These are phyloP conservation scores for Drosophila ezoana DNA, from an alignment of 2,888 invertebrate genomes.

Conservation along the genomic window DNA sequence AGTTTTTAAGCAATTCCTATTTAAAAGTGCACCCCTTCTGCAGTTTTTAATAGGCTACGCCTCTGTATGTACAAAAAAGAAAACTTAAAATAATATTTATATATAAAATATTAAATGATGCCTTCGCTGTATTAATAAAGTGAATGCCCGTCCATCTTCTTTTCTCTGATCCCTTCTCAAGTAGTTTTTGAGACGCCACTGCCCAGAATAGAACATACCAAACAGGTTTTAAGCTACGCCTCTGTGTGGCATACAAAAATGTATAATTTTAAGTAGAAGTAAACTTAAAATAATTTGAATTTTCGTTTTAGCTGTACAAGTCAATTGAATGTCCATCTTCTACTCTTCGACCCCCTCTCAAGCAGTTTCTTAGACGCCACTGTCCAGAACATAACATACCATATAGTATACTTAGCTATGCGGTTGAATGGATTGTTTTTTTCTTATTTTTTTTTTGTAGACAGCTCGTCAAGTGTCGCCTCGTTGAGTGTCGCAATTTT, in stretches of 20 bases:
- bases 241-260: too few species aligned
- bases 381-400: slow-evolving; percentile 16
- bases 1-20: too few species aligned
- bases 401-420: slow-evolving; percentile 23
- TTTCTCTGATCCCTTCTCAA: neutral
- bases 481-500: slow-evolving; percentile 59
- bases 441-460: slow-evolving; percentile 40
- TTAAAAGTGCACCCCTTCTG: too few species aligned
- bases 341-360: neutral
- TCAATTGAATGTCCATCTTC: too few species aligned
- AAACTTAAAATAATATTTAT: neutral
- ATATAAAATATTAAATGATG: too few species aligned
- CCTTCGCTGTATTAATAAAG: neutral
- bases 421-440: slow-evolving; percentile 29
- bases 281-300: too few species aligned
- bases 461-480: slow-evolving; percentile 70
- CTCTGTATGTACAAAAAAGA: too few species aligned
- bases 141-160: neutral
- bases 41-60: too few species aligned
- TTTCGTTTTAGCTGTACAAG: too few species aligned
- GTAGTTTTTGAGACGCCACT: slow-evolving; percentile 3
- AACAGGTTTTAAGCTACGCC: neutral
- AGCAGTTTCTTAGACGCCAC: neutral
- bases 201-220: slow-evolving; percentile 6
- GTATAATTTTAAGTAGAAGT: too few species aligned